phyloP scores from a whole-genome alignment of 1,140 invertebrate species.

The Drosophila bocki region DNA sequence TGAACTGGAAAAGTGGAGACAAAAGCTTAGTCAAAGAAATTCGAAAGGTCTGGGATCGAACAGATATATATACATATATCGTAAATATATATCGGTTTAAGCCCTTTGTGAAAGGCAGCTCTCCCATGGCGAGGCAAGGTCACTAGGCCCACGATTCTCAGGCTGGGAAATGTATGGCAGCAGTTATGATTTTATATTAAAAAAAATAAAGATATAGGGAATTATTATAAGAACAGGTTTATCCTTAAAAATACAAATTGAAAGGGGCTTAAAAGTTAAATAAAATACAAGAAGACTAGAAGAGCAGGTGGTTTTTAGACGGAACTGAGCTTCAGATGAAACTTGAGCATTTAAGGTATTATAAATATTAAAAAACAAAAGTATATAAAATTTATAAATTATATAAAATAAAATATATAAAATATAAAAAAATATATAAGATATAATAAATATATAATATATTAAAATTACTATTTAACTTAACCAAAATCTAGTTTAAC shows the following conservation, averaged over 20 bases:
- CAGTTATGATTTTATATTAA: background rate
- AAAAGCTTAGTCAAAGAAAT: conserved; percentile 29
- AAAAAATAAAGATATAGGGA: background rate
- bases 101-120: conserved; percentile 38
- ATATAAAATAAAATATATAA: background rate
- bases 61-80: background rate
- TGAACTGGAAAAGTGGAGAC: conserved; percentile 65
- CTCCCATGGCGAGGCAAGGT: conserved; percentile 43
- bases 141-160: conserved; percentile 14
- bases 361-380: background rate
- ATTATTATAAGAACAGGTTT: background rate
- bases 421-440: no score
- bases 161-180: background rate
- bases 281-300: background rate
- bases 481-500: background rate
- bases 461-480: no score
- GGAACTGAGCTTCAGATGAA: no score
- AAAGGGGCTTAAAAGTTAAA: background rate
- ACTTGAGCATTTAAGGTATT: background rate
- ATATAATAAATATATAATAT: background rate
- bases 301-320: background rate
- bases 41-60: conserved; percentile 27
- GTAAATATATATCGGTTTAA: background rate
- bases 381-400: background rate
- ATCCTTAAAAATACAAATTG: background rate